Conservation (phyloP, 2,113 vertebrate genomes). For the Austrofundulus limnaeus region DNA sequence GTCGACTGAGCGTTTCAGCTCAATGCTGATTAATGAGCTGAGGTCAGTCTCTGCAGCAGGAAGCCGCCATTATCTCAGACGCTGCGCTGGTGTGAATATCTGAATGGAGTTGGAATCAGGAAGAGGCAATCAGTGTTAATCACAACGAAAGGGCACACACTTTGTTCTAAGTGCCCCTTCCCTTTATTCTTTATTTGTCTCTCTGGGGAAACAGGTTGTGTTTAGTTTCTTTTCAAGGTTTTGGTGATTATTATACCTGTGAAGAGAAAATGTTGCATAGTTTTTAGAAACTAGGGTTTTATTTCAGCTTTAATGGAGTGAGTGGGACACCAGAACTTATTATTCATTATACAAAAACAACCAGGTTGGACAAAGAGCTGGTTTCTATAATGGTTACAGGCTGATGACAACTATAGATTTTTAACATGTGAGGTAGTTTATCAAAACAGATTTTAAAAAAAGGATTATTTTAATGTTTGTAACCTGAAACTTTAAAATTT, state of each 20-base stretch:
- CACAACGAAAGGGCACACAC: constrained; percentile 58
- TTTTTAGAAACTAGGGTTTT: constrained; percentile 24
- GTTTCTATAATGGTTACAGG: not conserved
- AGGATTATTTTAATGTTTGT: not conserved
- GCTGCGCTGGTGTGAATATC: constrained; percentile 44
- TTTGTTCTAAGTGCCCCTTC: constrained; percentile 52
- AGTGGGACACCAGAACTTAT: constrained; percentile 2
- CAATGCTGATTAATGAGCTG: constrained; percentile 75
- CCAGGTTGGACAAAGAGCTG: not conserved
- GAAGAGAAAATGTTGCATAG: constrained; percentile 39
- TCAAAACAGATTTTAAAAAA: no score
- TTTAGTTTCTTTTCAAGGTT: constrained; percentile 53
- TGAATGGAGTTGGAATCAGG: constrained; percentile 61
- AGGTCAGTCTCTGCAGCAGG: constrained; percentile 56
- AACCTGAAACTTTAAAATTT: no score
- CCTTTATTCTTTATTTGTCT: constrained; percentile 22
- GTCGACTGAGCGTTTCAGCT: constrained; percentile 46
- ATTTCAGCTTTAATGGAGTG: constrained; percentile 5
- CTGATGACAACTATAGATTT: not conserved
- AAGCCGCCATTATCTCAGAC: constrained; percentile 58
- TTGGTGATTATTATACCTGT: constrained; percentile 43
- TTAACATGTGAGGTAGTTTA: not conserved
- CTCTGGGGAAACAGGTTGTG: constrained; percentile 8
- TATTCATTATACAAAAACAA: not conserved
- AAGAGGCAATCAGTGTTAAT: constrained; percentile 71